These are phyloP conservation scores for Harmothoe impar DNA, from an alignment of 2,888 invertebrate species.

Conservation along the genomic window DNA sequence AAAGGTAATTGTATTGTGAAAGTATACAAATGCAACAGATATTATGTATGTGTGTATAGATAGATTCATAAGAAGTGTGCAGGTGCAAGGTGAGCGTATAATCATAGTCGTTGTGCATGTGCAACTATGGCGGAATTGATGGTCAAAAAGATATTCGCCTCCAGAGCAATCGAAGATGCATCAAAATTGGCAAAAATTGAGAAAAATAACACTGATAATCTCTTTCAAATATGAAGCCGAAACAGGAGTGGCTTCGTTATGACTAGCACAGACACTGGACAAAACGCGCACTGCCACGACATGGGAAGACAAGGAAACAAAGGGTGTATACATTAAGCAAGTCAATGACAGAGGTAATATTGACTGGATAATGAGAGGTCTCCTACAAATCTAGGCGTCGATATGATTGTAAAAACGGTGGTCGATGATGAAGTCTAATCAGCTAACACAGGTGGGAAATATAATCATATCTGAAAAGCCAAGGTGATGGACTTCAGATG, in stretches of 20 bases:
- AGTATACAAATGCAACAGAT: constrained; percentile 38
- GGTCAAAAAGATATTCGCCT: neutral
- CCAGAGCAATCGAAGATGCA: neutral
- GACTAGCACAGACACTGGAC: neutral
- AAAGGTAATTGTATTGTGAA: neutral
- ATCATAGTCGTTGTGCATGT: neutral
- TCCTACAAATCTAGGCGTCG: too few relatives aligned
- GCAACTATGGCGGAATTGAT: neutral
- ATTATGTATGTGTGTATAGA: too few relatives aligned
- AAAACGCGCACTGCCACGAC: too few relatives aligned
- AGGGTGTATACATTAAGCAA: too few relatives aligned
- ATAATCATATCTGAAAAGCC: too few relatives aligned
- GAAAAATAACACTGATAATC: neutral
- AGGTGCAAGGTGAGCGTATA: constrained; percentile 37
- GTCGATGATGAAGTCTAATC: too few relatives aligned
- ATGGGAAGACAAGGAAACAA: too few relatives aligned
- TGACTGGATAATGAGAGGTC: too few relatives aligned
- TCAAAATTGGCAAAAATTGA: neutral
- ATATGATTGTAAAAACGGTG: too few relatives aligned
- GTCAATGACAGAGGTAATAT: too few relatives aligned
- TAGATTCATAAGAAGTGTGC: neutral
- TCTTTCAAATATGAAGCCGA: neutral
- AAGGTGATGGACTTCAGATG: too few relatives aligned
- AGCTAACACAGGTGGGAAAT: too few relatives aligned
- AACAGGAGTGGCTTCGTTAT: neutral